Conservation (phyloP, 2,113 vertebrate genomes). For the Kryptolebias marmoratus region DNA sequence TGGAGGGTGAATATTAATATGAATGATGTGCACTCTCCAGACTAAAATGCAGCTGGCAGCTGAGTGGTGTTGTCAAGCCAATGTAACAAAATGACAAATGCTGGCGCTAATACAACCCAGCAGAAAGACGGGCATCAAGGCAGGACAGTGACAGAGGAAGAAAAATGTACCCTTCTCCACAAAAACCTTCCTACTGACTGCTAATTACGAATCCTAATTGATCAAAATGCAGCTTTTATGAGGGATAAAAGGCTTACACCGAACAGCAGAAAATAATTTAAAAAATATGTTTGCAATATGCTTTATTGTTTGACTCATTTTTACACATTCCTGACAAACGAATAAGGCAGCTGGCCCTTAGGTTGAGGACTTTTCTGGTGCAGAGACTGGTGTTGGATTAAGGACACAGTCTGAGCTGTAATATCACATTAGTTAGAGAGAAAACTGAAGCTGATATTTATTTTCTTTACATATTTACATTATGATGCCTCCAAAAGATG, state of each 20-base stretch:
- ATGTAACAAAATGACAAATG: constrained; percentile 56
- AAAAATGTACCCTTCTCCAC: neutral
- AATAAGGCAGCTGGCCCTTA: no score
- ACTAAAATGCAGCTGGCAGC: constrained; percentile 66
- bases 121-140: constrained; percentile 28
- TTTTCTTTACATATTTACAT: no score
- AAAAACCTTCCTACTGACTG: neutral
- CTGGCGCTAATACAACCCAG: constrained; percentile 46
- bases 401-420: no score
- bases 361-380: no score
- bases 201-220: neutral
- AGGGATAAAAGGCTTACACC: neutral
- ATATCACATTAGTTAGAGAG: no score
- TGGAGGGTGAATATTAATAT: constrained; percentile 56
- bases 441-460: no score
- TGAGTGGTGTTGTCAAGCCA: constrained; percentile 44
- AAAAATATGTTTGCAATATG: no score
- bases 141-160: neutral
- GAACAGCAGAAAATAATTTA: neutral
- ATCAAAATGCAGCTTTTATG: neutral
- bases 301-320: no score
- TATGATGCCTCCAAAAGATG: no score
- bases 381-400: no score
- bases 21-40: constrained; percentile 58
- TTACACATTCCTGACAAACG: no score